A percentile compares a stretch with the other conserved stretches of the same genome.
phyloP scores from a whole-genome alignment of 2,113 vertebrate species.

The Xenopus laevis region DNA sequence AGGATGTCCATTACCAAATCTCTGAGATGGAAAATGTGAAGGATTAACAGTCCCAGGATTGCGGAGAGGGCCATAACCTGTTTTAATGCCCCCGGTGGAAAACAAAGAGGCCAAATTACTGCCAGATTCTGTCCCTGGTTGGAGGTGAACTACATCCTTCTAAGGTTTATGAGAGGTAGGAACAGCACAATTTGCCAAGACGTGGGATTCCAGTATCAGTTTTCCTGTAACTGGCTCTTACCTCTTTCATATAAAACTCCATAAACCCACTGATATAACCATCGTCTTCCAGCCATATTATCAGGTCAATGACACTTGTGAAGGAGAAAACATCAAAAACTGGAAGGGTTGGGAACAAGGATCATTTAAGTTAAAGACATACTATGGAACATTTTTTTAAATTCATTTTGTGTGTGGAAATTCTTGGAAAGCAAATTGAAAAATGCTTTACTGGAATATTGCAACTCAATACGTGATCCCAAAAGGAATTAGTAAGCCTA shows the following conservation, averaged over 20 bases:
- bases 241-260: constrained; percentile 79
- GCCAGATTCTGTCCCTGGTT: neutral
- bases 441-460: too few relatives aligned
- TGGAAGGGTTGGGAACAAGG: constrained; percentile 43
- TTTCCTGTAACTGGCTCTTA: constrained; percentile 43
- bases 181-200: too few relatives aligned
- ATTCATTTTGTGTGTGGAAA: too few relatives aligned
- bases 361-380: too few relatives aligned
- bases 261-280: constrained; percentile 71
- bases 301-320: constrained; percentile 72
- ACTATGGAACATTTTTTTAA: too few relatives aligned
- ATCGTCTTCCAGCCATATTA: constrained; percentile 81
- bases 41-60: constrained; percentile 60
- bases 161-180: too few relatives aligned
- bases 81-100: constrained; percentile 56
- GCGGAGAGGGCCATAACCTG: neutral
- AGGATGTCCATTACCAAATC: constrained; percentile 52
- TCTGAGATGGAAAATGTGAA: constrained; percentile 63
- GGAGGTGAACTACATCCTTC: neutral
- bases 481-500: too few relatives aligned
- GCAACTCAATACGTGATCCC: too few relatives aligned
- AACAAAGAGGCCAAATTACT: constrained; percentile 62
- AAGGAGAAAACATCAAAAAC: constrained; percentile 80
- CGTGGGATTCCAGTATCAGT: too few relatives aligned
- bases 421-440: too few relatives aligned